Base-by-base conservation (phyloP, 2,888 invertebrate species). In the Pycnomerus fuliginosus region DNA sequence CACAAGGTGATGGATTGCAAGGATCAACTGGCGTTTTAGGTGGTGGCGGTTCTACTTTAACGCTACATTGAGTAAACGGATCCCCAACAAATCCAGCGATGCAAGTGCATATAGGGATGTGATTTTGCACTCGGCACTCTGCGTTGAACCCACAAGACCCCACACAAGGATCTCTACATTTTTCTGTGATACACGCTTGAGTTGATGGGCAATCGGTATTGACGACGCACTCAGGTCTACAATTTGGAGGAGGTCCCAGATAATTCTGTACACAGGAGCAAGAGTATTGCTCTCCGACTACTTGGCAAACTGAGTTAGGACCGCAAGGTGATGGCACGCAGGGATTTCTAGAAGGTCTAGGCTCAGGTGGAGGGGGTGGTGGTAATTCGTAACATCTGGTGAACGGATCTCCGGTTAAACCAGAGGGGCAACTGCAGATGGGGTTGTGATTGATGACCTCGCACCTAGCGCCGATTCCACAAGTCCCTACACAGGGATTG, bases 1-100 rank as follows among this genome's bases (percentile, higher is more conserved):
- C 90, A 61, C 90, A 90, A 0, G 89, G 84, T 25, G 85, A 83
- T 35, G 85, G 85, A 61, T 81, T 74, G 64, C 90, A 90, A 2
- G 82, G 84, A 66, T 88, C 84, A 13, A 67, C 60, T 1, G 68
- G 66, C 39, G 14, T 7, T 30, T 32, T 41, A 14, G 35, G 31
- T 23, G 32, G 27, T 24, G 44, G 33, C 17, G 16, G 32, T 23
- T 20, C 22, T 8, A 50, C 46, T 32, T 81, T 67, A 58, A 75
- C 73, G 2, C 75, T 73, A 52, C 83, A 83, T 53, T 79, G 75
- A 1, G 75, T 76, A 64, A 84, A 84, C 10, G 84, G 80, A 73
- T 87, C 83, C 3, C 87, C 87, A 3, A 80, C 80, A 54, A 74
- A 84, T 10, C 78, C 77, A 7, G 67, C 50, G 25, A 74, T 72